Conservation (phyloP, 2,797 vertebrate species). For the Syndactyla subalaris region DNA sequence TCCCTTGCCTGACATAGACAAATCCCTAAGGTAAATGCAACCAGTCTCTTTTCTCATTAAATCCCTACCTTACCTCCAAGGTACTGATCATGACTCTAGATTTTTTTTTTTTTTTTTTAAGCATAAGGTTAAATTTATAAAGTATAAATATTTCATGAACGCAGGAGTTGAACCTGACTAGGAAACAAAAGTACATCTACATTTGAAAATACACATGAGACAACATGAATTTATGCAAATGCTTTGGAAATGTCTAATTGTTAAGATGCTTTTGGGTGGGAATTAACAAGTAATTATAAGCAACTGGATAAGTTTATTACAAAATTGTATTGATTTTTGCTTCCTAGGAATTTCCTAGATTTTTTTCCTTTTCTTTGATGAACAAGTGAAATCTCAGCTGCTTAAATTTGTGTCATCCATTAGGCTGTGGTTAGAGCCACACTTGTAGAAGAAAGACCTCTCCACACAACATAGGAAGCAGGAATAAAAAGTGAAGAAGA, state of each 20-base stretch:
- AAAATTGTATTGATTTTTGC: not conserved
- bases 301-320: not conserved
- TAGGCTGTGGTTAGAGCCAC: not conserved
- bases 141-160: not conserved
- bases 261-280: not conserved
- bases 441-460: not conserved
- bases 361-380: not conserved
- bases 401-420: not conserved
- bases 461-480: not conserved
- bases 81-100: not conserved
- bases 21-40: not conserved
- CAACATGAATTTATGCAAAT: not conserved
- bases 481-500: not conserved
- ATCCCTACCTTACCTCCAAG: not conserved
- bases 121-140: not conserved
- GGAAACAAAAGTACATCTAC: not conserved
- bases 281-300: not conserved
- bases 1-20: not conserved
- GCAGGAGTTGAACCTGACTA: not conserved
- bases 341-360: not conserved
- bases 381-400: not conserved
- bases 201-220: not conserved
- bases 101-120: not conserved
- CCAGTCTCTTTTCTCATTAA: not conserved
- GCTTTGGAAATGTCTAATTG: accelerated